Evolutionary conservation across 2,113 vertebrate genomes (phyloP).

Genomic region (Craseonycteris thonglongyai): DNA sequence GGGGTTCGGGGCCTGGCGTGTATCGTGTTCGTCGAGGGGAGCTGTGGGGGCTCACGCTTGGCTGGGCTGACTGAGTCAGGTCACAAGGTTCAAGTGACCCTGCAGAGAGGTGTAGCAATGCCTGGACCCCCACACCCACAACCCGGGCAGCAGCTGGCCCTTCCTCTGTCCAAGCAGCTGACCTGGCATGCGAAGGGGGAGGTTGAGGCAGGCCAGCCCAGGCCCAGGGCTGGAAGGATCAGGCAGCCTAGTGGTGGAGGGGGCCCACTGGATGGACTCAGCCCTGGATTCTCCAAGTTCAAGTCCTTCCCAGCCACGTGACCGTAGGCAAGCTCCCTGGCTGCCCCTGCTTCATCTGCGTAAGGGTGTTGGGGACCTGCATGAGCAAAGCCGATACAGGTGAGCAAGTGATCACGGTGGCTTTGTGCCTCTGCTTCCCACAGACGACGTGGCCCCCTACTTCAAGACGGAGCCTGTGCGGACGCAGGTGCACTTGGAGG

Average conservation of each 20-base stretch:
- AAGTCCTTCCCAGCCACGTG: fast-evolving
- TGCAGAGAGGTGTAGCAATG: background rate
- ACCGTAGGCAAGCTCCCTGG: background rate
- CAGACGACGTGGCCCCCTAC: constrained; percentile 95
- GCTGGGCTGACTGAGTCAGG: background rate
- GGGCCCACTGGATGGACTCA: fast-evolving
- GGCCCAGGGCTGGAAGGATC: fast-evolving
- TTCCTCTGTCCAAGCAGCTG: background rate
- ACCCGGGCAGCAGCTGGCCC: fast-evolving
- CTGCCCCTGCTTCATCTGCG: background rate
- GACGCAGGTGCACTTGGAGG: constrained; percentile 95
- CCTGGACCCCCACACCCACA: fast-evolving
- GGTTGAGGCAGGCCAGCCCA: background rate
- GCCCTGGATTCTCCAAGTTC: background rate
- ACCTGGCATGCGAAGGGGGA: background rate
- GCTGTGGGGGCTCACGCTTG: fast-evolving
- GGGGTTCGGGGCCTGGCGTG: background rate
- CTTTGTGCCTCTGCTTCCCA: background rate
- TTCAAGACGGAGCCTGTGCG: constrained; percentile 97
- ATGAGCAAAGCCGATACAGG: fast-evolving
- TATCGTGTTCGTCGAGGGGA: background rate
- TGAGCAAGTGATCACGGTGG: fast-evolving
- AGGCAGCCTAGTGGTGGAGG: background rate
- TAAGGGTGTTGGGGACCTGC: fast-evolving
- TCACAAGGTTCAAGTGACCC: background rate